phyloP scores from a whole-genome alignment of 2,888 invertebrate genomes.

The Frankliniella fusca region DNA sequence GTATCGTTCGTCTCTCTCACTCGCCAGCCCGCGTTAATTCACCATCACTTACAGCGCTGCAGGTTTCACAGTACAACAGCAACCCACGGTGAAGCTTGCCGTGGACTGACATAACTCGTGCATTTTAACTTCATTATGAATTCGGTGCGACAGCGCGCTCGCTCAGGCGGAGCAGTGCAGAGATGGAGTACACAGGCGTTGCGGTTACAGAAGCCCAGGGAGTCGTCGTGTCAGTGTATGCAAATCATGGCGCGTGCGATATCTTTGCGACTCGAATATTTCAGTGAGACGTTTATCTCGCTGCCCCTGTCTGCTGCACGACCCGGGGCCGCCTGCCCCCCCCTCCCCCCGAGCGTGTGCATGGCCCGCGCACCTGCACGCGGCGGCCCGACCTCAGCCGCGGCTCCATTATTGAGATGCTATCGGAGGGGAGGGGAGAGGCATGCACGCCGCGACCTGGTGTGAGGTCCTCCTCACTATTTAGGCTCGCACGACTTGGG shows the following conservation, averaged over 20 bases:
- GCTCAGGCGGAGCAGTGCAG: neutral
- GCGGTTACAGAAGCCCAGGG: too few relatives aligned
- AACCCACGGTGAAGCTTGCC: neutral
- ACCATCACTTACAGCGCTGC: too few relatives aligned
- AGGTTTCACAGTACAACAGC: neutral
- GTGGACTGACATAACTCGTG: too few relatives aligned
- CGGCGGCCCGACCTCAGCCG: neutral
- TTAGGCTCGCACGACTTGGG: too few relatives aligned
- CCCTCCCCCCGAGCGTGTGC: too few relatives aligned
- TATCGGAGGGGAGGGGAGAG: neutral
- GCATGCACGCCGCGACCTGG: too few relatives aligned
- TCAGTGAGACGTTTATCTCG: neutral
- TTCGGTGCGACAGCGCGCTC: neutral
- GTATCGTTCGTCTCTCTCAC: neutral
- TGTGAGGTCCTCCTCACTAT: too few relatives aligned
- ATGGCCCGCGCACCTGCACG: too few relatives aligned
- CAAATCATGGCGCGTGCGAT: neutral
- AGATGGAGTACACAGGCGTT: neutral
- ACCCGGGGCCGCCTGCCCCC: too few relatives aligned
- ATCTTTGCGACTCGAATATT: constrained; percentile 16
- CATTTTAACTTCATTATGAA: too few relatives aligned
- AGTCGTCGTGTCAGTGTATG: neutral
- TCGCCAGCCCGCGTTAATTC: too few relatives aligned
- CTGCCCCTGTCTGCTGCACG: neutral
- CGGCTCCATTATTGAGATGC: neutral